A percentile compares a stretch with the other conserved stretches of the same genome.
Evolutionary conservation across 2,797 vertebrate species (phyloP).

Genomic region (Capromys pilorides): DNA sequence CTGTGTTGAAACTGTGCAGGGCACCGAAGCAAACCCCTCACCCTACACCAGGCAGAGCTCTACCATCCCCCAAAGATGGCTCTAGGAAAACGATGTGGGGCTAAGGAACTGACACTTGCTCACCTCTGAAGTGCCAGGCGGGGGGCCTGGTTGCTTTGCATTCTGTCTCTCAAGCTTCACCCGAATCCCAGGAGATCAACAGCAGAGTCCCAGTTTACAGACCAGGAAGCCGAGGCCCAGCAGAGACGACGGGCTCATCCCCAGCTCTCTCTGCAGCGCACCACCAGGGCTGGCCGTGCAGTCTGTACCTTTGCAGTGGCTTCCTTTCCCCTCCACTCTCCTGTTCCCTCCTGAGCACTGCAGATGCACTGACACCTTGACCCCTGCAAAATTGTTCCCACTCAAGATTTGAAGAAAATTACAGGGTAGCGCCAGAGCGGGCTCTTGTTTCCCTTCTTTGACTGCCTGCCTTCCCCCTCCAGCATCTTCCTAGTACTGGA

Average conservation of each 20-base stretch:
- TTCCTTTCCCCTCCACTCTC: neutral
- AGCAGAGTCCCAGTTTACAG: neutral
- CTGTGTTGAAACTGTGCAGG: neutral
- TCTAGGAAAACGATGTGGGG: neutral
- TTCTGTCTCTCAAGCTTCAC: neutral
- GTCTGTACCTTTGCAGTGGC: neutral
- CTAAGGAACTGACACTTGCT: neutral
- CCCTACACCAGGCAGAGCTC: neutral
- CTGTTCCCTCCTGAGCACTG: no score
- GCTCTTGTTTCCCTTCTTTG: neutral
- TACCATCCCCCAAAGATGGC: neutral
- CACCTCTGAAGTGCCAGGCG: neutral
- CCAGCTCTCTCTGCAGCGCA: neutral
- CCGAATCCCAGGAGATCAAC: neutral
- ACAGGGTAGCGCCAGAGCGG: neutral
- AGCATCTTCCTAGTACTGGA: conserved; percentile 3
- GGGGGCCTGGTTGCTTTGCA: neutral
- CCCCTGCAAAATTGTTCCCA: neutral
- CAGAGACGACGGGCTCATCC: neutral
- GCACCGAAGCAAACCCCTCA: neutral
- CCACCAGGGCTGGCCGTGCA: neutral
- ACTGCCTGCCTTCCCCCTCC: neutral
- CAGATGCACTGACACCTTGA: neutral
- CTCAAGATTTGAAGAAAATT: conserved; percentile 34
- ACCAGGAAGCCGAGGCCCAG: neutral